Conservation (phyloP, 2,113 vertebrate species). For the Pyrgilauda ruficollis region DNA sequence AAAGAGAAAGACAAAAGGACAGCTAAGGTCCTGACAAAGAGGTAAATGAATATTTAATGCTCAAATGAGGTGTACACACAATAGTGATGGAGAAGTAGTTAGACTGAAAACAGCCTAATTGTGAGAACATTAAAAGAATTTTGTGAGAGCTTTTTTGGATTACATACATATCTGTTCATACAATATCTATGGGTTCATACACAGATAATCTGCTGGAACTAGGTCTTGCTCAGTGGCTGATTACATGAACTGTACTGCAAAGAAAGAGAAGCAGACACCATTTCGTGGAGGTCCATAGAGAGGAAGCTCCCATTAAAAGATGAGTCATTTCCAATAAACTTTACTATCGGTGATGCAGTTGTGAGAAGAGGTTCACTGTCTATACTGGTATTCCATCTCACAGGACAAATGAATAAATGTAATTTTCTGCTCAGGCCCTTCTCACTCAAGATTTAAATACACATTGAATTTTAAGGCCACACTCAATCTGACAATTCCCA, state of each 20-base stretch:
- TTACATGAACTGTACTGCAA: not conserved
- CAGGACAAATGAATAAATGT: not conserved
- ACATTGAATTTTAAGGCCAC: not conserved
- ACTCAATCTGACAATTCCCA: not conserved
- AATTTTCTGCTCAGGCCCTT: not conserved
- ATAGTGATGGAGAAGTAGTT: not conserved
- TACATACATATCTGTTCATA: not conserved
- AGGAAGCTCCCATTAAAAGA: not conserved
- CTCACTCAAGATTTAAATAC: not conserved
- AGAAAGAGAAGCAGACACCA: not conserved
- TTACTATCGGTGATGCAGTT: fast-evolving
- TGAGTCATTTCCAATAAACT: not conserved
- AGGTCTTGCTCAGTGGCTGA: not conserved
- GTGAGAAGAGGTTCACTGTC: not conserved
- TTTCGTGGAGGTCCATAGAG: not conserved
- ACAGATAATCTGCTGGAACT: not conserved
- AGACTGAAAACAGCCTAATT: not conserved
- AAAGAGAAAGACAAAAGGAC: not conserved
- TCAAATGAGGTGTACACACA: not conserved
- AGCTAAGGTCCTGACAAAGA: not conserved
- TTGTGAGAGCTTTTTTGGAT: not conserved
- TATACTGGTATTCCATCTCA: not conserved
- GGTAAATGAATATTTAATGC: not conserved
- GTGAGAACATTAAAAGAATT: not conserved
- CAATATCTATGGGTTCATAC: not conserved